Conservation (phyloP, 1,140 invertebrate species). For the Gryon sp. region DNA sequence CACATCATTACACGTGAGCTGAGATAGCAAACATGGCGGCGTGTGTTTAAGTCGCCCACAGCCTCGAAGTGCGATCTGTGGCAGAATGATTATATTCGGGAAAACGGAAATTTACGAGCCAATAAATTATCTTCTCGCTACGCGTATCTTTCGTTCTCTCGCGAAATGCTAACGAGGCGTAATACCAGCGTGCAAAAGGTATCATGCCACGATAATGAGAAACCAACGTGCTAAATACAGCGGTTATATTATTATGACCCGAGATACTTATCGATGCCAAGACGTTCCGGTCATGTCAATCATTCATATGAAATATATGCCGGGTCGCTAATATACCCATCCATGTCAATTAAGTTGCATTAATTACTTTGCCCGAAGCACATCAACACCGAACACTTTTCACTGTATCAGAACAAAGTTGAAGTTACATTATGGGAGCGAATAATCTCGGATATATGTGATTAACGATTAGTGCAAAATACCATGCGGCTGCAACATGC, state of each 20-base stretch:
- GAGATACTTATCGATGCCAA: slow-evolving; percentile 32
- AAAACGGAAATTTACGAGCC: slow-evolving; percentile 76
- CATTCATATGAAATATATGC: no score
- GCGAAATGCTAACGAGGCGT: slow-evolving; percentile 74
- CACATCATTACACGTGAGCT: background rate
- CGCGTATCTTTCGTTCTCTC: slow-evolving; percentile 64
- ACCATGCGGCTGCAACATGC: background rate
- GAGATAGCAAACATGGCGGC: background rate
- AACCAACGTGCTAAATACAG: slow-evolving; percentile 57
- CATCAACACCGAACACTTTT: background rate
- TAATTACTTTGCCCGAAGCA: slow-evolving; percentile 16
- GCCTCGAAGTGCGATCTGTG: slow-evolving; percentile 20
- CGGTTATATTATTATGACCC: slow-evolving; percentile 32
- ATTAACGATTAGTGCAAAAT: slow-evolving; percentile 21
- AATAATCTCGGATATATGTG: slow-evolving; percentile 23
- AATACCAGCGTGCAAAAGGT: slow-evolving; percentile 62
- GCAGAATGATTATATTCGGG: slow-evolving; percentile 68
- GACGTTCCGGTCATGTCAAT: slow-evolving; percentile 21
- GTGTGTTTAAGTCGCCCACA: slow-evolving; percentile 27
- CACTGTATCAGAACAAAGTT: slow-evolving; percentile 13
- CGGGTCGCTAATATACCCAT: slow-evolving; percentile 19
- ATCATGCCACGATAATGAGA: slow-evolving; percentile 67
- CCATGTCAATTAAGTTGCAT: slow-evolving; percentile 29
- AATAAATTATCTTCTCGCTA: slow-evolving; percentile 73
- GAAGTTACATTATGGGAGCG: background rate